These are phyloP conservation scores for Epinephelus coioides DNA, from an alignment of 2,797 vertebrate genomes.

Conservation along the genomic window DNA sequence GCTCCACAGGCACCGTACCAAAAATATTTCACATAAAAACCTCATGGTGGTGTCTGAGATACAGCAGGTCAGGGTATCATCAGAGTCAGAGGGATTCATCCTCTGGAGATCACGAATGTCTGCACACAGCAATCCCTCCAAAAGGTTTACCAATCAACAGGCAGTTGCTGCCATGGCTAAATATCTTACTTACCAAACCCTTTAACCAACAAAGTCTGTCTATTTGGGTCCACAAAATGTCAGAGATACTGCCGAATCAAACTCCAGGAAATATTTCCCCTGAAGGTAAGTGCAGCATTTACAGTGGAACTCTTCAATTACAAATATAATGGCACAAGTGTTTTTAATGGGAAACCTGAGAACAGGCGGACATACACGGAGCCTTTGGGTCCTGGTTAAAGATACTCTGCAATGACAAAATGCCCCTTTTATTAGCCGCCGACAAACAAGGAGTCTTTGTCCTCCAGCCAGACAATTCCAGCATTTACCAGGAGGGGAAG, in stretches of 20 bases:
- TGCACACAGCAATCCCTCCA: not conserved
- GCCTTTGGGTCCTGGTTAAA: slow-evolving; percentile 35
- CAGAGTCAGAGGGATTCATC: not conserved
- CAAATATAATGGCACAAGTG: slow-evolving; percentile 46
- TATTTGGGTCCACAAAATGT: not conserved
- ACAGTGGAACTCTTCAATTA: slow-evolving; percentile 15
- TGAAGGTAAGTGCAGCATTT: slow-evolving; percentile 21
- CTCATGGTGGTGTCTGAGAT: no score
- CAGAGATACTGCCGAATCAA: not conserved
- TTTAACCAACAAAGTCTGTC: not conserved
- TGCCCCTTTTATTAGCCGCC: slow-evolving; percentile 30
- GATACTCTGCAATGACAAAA: slow-evolving; percentile 55
- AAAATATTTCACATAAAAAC: no score
- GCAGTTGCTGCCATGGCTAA: not conserved
- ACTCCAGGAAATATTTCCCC: slow-evolving; percentile 24
- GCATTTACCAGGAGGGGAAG: slow-evolving; percentile 62
- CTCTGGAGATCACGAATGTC: not conserved
- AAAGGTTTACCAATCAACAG: not conserved
- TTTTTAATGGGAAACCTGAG: slow-evolving; percentile 58
- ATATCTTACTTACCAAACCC: not conserved
- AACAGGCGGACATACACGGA: slow-evolving; percentile 30
- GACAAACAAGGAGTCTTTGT: slow-evolving; percentile 77
- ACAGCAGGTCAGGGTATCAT: not conserved
- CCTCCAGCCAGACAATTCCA: slow-evolving; percentile 50
- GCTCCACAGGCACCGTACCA: no score